Evolutionary conservation across 2,113 vertebrate genomes (phyloP).

Genomic region (Megatriorchis doriae): DNA sequence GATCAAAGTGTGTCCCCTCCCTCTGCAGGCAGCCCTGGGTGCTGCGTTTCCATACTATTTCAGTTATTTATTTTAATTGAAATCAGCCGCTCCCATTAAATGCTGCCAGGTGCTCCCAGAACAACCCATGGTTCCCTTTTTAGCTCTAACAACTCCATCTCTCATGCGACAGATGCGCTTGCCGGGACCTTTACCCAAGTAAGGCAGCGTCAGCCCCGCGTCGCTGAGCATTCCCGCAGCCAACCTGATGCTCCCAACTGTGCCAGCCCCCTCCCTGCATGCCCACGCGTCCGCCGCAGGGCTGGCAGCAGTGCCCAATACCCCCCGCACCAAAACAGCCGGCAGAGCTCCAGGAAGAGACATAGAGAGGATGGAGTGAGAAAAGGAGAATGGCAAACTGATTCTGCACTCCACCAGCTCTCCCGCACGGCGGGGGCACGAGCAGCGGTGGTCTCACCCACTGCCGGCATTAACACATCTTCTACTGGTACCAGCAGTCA

Average conservation of each 20-base stretch:
- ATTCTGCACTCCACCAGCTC: neutral
- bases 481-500: neutral
- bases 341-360: neutral
- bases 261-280: neutral
- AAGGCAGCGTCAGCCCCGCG: neutral
- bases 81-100: neutral
- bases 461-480: rapidly evolving
- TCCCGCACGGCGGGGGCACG: rapidly evolving
- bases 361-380: neutral
- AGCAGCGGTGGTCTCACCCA: neutral
- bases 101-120: slow-evolving; percentile 26
- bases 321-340: neutral
- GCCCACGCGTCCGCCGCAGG: neutral
- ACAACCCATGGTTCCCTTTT: neutral
- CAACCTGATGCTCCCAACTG: neutral
- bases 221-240: neutral
- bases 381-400: neutral
- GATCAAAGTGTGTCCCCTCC: neutral
- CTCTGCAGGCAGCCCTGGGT: neutral
- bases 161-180: neutral
- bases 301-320: neutral
- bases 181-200: slow-evolving; percentile 16
- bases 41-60: rapidly evolving
- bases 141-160: neutral
- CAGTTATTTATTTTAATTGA: neutral